phyloP scores from a whole-genome alignment of 2,113 vertebrate species.

The Nibea coibor region DNA sequence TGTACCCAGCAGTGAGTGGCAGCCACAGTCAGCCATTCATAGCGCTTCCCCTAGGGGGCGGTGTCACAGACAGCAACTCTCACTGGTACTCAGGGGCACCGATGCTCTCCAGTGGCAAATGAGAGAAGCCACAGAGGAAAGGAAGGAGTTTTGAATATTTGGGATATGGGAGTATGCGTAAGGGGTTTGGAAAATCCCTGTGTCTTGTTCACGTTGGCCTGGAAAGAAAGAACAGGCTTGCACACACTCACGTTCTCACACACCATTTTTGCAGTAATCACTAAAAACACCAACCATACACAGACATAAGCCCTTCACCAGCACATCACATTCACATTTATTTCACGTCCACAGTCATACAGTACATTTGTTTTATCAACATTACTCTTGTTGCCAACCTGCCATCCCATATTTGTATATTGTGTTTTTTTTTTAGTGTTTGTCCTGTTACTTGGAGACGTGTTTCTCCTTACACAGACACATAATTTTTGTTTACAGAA shows the following conservation, averaged over 20 bases:
- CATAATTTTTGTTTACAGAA: conserved; percentile 21
- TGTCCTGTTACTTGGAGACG: conserved; percentile 2
- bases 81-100: conserved; percentile 86
- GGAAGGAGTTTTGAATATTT: conserved; percentile 34
- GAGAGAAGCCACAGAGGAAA: conserved; percentile 47
- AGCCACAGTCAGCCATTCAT: conserved; percentile 83
- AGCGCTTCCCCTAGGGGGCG: conserved; percentile 82
- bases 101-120: conserved; percentile 82
- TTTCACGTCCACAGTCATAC: conserved; percentile 43
- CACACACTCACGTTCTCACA: conserved; percentile 41
- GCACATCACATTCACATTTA: conserved; percentile 7
- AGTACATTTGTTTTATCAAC: conserved; percentile 32
- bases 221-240: conserved; percentile 55
- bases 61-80: conserved; percentile 82
- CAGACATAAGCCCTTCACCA: conserved; percentile 28
- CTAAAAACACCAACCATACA: conserved; percentile 36
- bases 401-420: conserved; percentile 35
- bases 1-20: conserved; percentile 97
- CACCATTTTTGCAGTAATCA: conserved; percentile 32
- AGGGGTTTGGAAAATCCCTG: conserved; percentile 41
- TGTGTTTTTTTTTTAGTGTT: conserved; percentile 41
- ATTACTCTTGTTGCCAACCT: conserved; percentile 21
- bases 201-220: conserved; percentile 54
- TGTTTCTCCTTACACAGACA: conserved; percentile 2
- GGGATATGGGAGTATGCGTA: conserved; percentile 22